Evolutionary conservation across 2,113 vertebrate species (phyloP).

Genomic region (Pyxicephalus adspersus): DNA sequence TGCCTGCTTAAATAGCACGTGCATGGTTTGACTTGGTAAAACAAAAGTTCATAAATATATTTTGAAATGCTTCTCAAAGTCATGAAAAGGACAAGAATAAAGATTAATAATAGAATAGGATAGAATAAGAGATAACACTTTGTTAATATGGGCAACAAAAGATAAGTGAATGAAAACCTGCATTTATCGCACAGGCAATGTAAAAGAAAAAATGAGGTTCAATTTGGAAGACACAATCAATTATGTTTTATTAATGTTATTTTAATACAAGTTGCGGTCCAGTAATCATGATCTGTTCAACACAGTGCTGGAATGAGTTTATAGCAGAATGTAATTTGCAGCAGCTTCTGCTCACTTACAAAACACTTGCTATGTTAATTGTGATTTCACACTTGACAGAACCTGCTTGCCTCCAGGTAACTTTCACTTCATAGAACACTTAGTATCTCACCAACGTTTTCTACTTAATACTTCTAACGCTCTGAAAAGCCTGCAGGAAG

Average conservation of each 20-base stretch:
- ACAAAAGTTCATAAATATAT: neutral
- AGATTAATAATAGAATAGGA: neutral
- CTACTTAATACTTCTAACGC: constrained; percentile 42
- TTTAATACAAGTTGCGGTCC: constrained; percentile 66
- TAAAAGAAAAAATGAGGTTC: constrained; percentile 60
- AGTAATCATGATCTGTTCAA: constrained; percentile 67
- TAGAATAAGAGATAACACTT: constrained; percentile 12
- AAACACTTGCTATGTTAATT: constrained; percentile 77
- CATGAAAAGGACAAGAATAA: neutral
- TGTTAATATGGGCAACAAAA: constrained; percentile 1
- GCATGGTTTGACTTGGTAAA: neutral
- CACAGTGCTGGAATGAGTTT: constrained; percentile 67
- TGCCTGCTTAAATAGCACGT: no score
- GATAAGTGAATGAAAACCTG: neutral
- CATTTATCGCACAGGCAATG: constrained; percentile 56
- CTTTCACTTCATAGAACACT: constrained; percentile 60
- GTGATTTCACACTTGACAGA: constrained; percentile 74
- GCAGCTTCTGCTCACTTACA: constrained; percentile 69
- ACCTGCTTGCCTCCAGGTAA: constrained; percentile 65
- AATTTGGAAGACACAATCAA: constrained; percentile 67
- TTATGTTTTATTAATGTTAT: constrained; percentile 73
- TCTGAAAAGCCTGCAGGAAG: constrained; percentile 20
- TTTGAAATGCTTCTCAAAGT: neutral
- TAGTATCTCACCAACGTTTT: constrained; percentile 48
- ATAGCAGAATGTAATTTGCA: constrained; percentile 74